phyloP scores from a whole-genome alignment of 2,113 vertebrate species.

The Eonycteris spelaea region DNA sequence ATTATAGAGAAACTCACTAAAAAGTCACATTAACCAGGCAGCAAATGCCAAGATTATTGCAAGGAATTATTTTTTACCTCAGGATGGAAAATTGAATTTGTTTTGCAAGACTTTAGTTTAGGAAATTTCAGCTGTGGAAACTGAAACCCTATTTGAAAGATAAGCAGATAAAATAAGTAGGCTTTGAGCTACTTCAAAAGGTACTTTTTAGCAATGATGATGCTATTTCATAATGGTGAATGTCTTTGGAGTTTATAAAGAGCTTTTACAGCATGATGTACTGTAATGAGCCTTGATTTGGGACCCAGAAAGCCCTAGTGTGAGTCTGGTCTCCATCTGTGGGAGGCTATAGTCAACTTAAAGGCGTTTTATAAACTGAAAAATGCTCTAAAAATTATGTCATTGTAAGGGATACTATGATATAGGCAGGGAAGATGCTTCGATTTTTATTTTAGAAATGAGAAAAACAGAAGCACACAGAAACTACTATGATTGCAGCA shows the following conservation, averaged over 20 bases:
- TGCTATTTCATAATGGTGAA: neutral
- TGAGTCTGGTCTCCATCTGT: neutral
- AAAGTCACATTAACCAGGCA: constrained; percentile 28
- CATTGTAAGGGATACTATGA: neutral
- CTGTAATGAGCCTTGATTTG: neutral
- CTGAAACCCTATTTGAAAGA: constrained; percentile 50
- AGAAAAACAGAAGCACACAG: neutral
- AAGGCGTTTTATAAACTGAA: neutral
- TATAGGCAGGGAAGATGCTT: neutral
- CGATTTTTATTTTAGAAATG: constrained; percentile 44
- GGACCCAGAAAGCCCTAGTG: constrained; percentile 6
- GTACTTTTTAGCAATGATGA: neutral
- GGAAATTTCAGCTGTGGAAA: constrained; percentile 24
- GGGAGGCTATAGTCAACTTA: neutral
- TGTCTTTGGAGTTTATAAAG: neutral
- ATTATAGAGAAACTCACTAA: constrained; percentile 42
- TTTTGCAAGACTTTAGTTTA: constrained; percentile 45
- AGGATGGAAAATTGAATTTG: constrained; percentile 43
- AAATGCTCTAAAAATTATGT: constrained; percentile 14
- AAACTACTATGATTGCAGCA: neutral
- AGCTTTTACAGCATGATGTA: neutral
- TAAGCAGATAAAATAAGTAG: neutral
- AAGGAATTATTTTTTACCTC: constrained; percentile 25
- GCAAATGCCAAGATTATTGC: constrained; percentile 29
- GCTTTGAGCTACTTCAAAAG: neutral